phyloP scores from a whole-genome alignment of 2,797 vertebrate genomes.

The Tokudaia muenninki region DNA sequence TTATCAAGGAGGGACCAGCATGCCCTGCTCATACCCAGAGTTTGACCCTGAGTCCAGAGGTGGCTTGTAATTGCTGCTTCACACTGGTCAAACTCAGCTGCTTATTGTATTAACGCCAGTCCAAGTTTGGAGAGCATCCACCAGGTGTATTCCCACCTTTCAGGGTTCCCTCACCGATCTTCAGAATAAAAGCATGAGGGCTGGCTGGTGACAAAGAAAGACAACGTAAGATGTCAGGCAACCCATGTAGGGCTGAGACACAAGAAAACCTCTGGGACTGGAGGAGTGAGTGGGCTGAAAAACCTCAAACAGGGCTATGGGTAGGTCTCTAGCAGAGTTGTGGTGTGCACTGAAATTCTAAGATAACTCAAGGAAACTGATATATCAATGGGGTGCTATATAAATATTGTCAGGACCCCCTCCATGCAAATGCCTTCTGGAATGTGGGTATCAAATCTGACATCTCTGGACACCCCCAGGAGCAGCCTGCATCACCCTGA shows the following conservation, averaged over 20 bases:
- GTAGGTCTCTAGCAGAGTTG: not conserved
- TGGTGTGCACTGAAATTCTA: not conserved
- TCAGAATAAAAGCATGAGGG: not conserved
- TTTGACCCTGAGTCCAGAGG: not conserved
- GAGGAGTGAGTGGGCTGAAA: not conserved
- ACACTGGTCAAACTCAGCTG: not conserved
- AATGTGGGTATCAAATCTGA: not conserved
- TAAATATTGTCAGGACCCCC: not conserved
- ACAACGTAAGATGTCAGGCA: not conserved
- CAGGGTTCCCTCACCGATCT: not conserved
- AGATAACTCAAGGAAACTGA: not conserved
- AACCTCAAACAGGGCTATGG: not conserved
- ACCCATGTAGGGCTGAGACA: no score
- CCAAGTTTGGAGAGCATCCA: not conserved
- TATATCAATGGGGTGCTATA: not conserved
- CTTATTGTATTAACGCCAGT: not conserved
- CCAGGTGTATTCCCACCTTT: not conserved
- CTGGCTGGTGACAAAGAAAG: not conserved
- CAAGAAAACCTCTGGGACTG: not conserved
- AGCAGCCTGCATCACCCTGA: not conserved
- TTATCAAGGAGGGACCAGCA: not conserved
- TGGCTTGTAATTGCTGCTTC: not conserved
- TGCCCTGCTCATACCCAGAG: not conserved
- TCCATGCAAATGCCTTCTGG: not conserved
- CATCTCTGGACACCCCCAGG: not conserved